A percentile compares a stretch with the other conserved stretches of the same genome.
These are phyloP conservation scores for Xyrauchen texanus DNA, from an alignment of 2,113 vertebrate species.

Conservation along the genomic window DNA sequence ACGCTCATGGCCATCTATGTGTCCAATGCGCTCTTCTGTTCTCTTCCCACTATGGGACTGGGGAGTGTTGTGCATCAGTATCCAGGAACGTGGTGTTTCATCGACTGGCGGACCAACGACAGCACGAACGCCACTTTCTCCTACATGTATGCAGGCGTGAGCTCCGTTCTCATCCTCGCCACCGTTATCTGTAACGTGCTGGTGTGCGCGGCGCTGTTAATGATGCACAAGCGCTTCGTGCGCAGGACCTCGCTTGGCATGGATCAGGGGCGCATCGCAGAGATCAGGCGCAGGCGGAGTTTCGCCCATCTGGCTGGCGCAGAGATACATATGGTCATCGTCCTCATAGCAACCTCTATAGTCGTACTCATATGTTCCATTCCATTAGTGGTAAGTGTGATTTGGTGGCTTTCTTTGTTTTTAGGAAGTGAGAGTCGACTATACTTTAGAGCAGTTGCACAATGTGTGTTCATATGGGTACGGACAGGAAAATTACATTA, in stretches of 20 bases:
- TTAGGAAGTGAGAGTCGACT: background rate
- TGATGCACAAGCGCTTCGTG: conserved; percentile 92
- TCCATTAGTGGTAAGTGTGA: conserved; percentile 90
- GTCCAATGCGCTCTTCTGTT: conserved; percentile 85
- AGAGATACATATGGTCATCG: conserved; percentile 97
- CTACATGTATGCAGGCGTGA: conserved; percentile 90
- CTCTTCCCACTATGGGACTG: conserved; percentile 86
- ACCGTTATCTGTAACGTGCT: conserved; percentile 91
- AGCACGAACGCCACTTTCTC: conserved; percentile 81
- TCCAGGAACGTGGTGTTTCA: conserved; percentile 91
- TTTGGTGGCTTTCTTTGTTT: background rate
- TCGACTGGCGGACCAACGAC: conserved; percentile 85
- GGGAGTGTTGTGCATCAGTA: conserved; percentile 79
- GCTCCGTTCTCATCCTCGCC: conserved; percentile 86
- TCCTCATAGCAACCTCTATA: conserved; percentile 90
- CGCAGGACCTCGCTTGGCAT: conserved; percentile 91
- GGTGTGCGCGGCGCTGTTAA: conserved; percentile 90
- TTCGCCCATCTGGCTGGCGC: conserved; percentile 87
- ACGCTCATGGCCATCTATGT: conserved; percentile 84
- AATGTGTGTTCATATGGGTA: background rate
- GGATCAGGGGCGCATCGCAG: conserved; percentile 77
- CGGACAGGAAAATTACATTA: background rate
- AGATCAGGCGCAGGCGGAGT: conserved; percentile 83
- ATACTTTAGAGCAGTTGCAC: background rate
- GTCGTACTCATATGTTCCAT: conserved; percentile 96